These are phyloP conservation scores for Pseudachorutes palmiensis DNA, from an alignment of 1,140 invertebrate genomes.

Conservation along the genomic window DNA sequence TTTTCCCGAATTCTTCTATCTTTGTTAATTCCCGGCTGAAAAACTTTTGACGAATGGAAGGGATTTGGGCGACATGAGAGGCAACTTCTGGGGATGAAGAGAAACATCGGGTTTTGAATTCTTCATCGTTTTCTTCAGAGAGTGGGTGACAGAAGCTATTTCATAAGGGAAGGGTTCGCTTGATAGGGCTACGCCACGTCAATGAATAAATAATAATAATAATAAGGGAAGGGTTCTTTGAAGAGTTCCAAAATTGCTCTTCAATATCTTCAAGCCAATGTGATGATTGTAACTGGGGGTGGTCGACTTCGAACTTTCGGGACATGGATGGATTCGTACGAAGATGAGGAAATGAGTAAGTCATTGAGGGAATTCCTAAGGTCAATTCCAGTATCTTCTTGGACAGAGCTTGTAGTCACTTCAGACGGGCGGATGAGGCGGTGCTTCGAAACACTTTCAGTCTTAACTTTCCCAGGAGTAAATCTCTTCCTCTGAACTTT, in stretches of 20 bases:
- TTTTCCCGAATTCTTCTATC: slow-evolving; percentile 32
- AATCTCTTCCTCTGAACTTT: slow-evolving; percentile 26
- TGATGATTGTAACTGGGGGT: background rate
- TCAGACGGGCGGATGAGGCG: no score
- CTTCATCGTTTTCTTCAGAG: background rate
- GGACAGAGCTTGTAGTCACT: no score
- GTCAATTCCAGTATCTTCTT: background rate
- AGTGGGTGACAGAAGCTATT: background rate
- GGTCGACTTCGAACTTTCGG: background rate
- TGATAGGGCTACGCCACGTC: no score
- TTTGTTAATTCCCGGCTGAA: slow-evolving; percentile 28
- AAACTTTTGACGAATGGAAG: slow-evolving; percentile 17
- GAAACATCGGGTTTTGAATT: background rate
- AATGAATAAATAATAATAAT: no score
- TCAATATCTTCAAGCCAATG: background rate
- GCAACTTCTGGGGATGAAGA: background rate
- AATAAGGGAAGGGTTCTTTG: no score
- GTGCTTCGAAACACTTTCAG: background rate
- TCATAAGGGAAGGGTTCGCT: background rate
- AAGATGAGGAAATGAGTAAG: slow-evolving; percentile 17
- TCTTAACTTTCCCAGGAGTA: no score
- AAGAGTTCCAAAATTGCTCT: background rate
- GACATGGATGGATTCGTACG: slow-evolving; percentile 23
- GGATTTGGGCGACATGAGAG: background rate
- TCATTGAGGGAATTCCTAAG: background rate